A percentile compares a stretch with the other conserved stretches of the same genome.
These are phyloP conservation scores for Caranx melampygus DNA, from an alignment of 2,113 vertebrate genomes.

Conservation along the genomic window DNA sequence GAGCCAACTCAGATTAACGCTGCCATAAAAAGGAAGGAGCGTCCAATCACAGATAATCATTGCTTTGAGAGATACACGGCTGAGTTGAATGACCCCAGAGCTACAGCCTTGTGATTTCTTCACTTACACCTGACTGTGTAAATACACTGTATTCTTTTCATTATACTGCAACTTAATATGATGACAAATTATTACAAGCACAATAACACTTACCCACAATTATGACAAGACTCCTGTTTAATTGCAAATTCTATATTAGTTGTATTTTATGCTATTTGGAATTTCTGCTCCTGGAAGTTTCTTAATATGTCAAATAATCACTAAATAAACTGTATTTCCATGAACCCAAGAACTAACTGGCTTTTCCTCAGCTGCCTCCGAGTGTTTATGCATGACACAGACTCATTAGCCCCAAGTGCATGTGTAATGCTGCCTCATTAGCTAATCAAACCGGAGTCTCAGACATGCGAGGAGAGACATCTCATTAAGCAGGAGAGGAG, in stretches of 20 bases:
- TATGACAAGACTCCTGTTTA: background rate
- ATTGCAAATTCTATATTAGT: background rate
- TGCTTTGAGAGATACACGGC: constrained; percentile 19
- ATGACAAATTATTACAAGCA: constrained; percentile 19
- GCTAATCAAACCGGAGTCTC: constrained; percentile 70
- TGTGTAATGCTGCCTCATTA: constrained; percentile 54
- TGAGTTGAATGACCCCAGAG: constrained; percentile 29
- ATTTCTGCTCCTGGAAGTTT: background rate
- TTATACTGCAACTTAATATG: background rate
- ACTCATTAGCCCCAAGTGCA: constrained; percentile 67
- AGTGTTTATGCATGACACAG: constrained; percentile 41
- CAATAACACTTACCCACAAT: background rate
- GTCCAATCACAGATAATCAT: constrained; percentile 42
- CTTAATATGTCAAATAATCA: background rate
- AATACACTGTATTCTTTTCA: constrained; percentile 15
- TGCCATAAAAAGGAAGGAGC: constrained; percentile 17
- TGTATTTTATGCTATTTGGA: background rate
- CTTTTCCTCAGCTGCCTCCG: constrained; percentile 27
- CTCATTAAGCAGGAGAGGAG: constrained; percentile 57
- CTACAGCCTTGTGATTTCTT: constrained; percentile 31
- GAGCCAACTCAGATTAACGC: constrained; percentile 37
- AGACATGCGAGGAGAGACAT: constrained; percentile 48
- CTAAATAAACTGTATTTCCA: constrained; percentile 14
- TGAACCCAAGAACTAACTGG: background rate
- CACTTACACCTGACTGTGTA: constrained; percentile 21